Base-by-base conservation (phyloP, 1,140 invertebrate species). In the Brachionus calyciflorus region DNA sequence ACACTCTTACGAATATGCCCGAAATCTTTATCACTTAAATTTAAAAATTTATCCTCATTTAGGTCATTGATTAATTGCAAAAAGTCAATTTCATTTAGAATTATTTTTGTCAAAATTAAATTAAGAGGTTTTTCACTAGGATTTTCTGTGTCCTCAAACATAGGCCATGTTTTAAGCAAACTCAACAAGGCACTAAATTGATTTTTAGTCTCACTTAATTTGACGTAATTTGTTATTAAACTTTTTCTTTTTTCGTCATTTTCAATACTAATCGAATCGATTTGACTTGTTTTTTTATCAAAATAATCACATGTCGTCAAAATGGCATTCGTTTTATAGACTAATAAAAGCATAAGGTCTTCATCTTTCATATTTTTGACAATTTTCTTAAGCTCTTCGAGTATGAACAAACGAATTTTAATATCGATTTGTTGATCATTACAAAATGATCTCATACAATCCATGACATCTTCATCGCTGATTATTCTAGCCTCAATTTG, bases 361-460 rank as follows among this genome's bases (percentile, higher is more conserved):
- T 73, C 46, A 26, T 73, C 69, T 19, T 55, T 73, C 51, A 73
- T 51, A n/a, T 49, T 73, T 51, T 49, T 51, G 14, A 73, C n/a
- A 6, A 49, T 73, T 73, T 37, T 49, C n/a, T 73, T 73, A n/a
- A 73, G 21, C 33, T 73, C 69, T 33, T 73, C 69, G 3, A 73
- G 19, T 10, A 73, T 73, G 28, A 73, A 73, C 19, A 73, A 28
- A 5, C 69, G 21, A 19, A 73, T 51, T 33, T 73, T 73, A 14
- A 73, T 73, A 28, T 49, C 46, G 6, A 73, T 55, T 55, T 49
- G 51, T 7, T 73, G 69, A 30, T 73, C 69, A 30, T 73, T 55
- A 30, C 69, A 73, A 49, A 73, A 49, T 33, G 33, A 37, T 73
- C 51, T 73, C 69, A 73, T 73, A 73, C 46, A 65, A 21, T 65